phyloP scores from a whole-genome alignment of 2,888 invertebrate species.

The Luperina testacea region DNA sequence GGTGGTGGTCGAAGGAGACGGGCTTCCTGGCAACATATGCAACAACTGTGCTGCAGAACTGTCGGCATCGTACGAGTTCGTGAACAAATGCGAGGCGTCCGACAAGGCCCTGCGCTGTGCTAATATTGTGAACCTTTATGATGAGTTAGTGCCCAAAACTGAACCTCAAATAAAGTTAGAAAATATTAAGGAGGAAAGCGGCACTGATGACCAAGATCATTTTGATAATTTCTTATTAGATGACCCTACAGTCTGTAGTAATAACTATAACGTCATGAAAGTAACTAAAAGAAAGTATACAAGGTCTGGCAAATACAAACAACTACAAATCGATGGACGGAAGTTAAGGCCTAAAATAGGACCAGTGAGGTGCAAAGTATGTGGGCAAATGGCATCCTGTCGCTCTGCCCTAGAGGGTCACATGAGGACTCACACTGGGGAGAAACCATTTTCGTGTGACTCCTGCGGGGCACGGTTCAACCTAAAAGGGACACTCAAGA shows the following conservation, averaged over 20 bases:
- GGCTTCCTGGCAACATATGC: slow-evolving; percentile 82
- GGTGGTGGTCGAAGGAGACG: slow-evolving; percentile 79
- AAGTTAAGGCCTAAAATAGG: slow-evolving; percentile 70
- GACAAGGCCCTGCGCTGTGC: slow-evolving; percentile 78
- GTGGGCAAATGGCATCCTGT: slow-evolving; percentile 77
- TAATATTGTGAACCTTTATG: slow-evolving; percentile 64
- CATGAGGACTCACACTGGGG: slow-evolving; percentile 84
- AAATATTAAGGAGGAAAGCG: slow-evolving; percentile 66
- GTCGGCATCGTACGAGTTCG: slow-evolving; percentile 77
- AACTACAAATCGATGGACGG: slow-evolving; percentile 64
- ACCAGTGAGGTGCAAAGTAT: slow-evolving; percentile 80
- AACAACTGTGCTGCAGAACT: slow-evolving; percentile 79
- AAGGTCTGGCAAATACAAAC: slow-evolving; percentile 47
- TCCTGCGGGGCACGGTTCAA: slow-evolving; percentile 77
- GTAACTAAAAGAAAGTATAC: slow-evolving; percentile 61
- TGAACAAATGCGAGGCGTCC: slow-evolving; percentile 81
- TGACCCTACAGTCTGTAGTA: slow-evolving; percentile 22
- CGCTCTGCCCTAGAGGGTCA: slow-evolving; percentile 82
- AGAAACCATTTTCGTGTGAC: slow-evolving; percentile 81
- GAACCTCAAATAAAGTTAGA: slow-evolving; percentile 63
- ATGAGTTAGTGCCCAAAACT: slow-evolving; percentile 59
- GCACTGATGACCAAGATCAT: slow-evolving; percentile 66
- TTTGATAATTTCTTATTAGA: slow-evolving; percentile 50
- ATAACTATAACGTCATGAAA: slow-evolving; percentile 32
- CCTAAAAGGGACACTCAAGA: slow-evolving; percentile 80